phyloP scores from a whole-genome alignment of 2,113 vertebrate species.

The Butastur rufipennis region DNA sequence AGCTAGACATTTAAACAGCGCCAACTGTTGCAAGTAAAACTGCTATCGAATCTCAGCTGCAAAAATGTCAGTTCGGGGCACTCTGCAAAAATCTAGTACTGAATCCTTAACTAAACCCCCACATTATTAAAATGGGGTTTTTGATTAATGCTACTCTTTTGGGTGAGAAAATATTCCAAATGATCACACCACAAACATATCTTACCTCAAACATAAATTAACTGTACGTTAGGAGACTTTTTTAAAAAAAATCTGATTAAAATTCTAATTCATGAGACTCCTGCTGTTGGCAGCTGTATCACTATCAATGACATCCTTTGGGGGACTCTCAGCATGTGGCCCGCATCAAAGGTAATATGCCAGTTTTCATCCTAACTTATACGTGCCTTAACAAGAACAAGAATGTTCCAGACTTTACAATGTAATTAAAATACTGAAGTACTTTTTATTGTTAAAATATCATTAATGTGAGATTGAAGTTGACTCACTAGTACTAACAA shows the following conservation, averaged over 20 bases:
- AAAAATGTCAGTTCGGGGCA: slow-evolving; percentile 48
- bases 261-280: slow-evolving; percentile 53
- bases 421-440: background rate
- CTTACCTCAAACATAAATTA: background rate
- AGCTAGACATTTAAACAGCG: slow-evolving; percentile 45
- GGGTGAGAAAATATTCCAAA: background rate
- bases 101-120: slow-evolving; percentile 31
- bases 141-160: background rate
- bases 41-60: slow-evolving; percentile 28
- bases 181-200: background rate
- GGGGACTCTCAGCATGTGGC: slow-evolving; percentile 37
- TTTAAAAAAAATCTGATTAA: background rate
- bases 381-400: background rate
- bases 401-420: background rate
- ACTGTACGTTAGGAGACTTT: background rate
- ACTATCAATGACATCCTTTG: background rate
- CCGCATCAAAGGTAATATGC: background rate
- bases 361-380: slow-evolving; percentile 11
- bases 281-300: slow-evolving; percentile 64
- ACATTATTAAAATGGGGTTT: background rate
- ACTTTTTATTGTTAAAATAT: background rate
- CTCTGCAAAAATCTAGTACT: background rate
- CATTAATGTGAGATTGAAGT: background rate
- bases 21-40: slow-evolving; percentile 61
- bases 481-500: background rate